A percentile compares a stretch with the other conserved stretches of the same genome.
phyloP scores from a whole-genome alignment of 2,888 invertebrate genomes.

The Willowsia nigromaculata region DNA sequence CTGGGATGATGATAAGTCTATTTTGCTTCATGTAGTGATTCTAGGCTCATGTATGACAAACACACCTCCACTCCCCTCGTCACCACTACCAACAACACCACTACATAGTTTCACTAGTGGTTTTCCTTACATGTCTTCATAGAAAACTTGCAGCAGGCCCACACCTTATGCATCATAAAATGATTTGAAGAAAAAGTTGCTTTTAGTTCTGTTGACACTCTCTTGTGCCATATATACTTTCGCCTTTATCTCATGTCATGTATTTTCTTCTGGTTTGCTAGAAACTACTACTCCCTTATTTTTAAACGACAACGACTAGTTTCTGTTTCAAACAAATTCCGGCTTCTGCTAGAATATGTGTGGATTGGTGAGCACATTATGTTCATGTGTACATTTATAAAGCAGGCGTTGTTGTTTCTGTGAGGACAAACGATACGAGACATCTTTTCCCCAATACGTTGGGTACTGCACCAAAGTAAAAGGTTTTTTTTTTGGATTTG shows the following conservation, averaged over 20 bases:
- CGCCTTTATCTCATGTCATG: constrained; percentile 30
- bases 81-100: neutral
- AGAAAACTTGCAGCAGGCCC: neutral
- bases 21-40: constrained; percentile 40
- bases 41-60: constrained; percentile 2
- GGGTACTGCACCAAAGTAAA: constrained; percentile 3
- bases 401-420: neutral
- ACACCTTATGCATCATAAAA: constrained; percentile 62
- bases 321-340: neutral
- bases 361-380: neutral
- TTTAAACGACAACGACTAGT: neutral
- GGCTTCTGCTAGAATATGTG: neutral
- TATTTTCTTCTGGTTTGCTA: neutral
- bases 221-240: neutral
- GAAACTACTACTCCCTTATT: neutral
- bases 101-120: constrained; percentile 16
- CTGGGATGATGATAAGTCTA: constrained; percentile 68
- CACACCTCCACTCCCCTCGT: neutral
- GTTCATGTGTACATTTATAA: neutral
- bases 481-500: neutral
- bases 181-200: constrained; percentile 39
- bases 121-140: neutral
- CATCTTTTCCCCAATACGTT: neutral
- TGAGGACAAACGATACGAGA: neutral
- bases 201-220: constrained; percentile 49